Percentiles rank a stretch among this genome's conserved stretches.
These are phyloP conservation scores for Proterorhinus semilunaris DNA, from an alignment of 2,113 vertebrate species.

Conservation along the genomic window DNA sequence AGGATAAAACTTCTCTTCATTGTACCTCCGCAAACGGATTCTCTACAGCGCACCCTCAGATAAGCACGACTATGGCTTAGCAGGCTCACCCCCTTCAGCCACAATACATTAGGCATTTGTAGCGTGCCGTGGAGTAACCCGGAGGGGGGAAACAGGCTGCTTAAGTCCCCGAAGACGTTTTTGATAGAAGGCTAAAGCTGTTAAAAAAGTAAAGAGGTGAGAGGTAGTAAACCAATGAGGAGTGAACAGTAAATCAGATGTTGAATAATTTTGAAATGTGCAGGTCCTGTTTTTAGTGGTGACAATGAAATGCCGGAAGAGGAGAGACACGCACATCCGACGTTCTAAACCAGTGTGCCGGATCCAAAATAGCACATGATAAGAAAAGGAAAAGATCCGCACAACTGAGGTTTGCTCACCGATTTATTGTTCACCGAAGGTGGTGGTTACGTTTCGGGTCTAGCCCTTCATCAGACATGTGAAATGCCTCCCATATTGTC, in stretches of 20 bases:
- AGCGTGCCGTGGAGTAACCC: constrained; percentile 30
- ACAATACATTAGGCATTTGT: constrained; percentile 24
- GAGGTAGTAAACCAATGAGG: no score
- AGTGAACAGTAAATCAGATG: neutral
- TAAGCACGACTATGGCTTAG: constrained; percentile 28
- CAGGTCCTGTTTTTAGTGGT: no score
- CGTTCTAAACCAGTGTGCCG: no score
- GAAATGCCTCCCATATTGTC: neutral
- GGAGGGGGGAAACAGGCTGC: constrained; percentile 9
- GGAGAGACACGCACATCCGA: no score
- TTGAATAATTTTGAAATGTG: neutral
- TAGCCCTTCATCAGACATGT: no score
- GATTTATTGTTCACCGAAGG: no score
- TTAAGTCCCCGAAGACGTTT: constrained; percentile 6
- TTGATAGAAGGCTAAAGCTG: neutral
- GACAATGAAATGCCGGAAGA: neutral
- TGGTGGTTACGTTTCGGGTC: no score
- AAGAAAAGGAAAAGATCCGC: no score
- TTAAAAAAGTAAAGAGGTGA: neutral
- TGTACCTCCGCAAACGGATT: constrained; percentile 53
- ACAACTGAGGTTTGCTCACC: no score
- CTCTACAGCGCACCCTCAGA: constrained; percentile 25
- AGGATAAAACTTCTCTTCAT: constrained; percentile 41
- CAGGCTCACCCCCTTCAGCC: constrained; percentile 43
- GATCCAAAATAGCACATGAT: no score